phyloP scores from a whole-genome alignment of 2,888 invertebrate species.

The Acanthosepion esculentum region DNA sequence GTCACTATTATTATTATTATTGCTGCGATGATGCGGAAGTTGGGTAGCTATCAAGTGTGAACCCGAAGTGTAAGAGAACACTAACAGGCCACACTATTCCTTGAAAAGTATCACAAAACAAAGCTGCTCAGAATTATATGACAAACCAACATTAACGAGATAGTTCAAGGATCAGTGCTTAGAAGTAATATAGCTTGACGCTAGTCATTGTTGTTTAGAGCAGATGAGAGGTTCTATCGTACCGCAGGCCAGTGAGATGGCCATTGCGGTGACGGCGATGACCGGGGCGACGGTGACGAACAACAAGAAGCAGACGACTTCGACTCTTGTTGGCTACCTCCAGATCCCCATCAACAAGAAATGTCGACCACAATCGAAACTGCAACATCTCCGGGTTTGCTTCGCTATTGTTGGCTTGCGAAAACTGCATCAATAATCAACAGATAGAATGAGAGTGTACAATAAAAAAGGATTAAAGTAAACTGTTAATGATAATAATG shows the following conservation, averaged over 20 bases:
- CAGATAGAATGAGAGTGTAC: not conserved
- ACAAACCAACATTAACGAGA: not conserved
- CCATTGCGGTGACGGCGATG: not conserved
- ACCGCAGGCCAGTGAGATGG: not conserved
- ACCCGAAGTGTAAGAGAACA: not conserved
- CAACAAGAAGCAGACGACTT: not conserved
- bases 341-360: conserved; percentile 2
- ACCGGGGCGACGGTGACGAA: not conserved
- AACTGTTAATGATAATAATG: not conserved
- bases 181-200: not conserved
- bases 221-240: not conserved
- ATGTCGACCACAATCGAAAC: not conserved
- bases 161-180: not conserved
- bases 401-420: not conserved
- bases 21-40: not conserved
- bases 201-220: not conserved
- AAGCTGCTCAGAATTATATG: not conserved
- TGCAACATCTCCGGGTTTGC: not conserved
- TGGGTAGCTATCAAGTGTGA: not conserved
- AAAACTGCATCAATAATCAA: not conserved
- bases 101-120: not conserved
- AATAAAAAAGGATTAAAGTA: not conserved
- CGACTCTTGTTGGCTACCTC: not conserved
- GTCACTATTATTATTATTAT: conserved; percentile 12
- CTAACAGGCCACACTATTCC: not conserved